Evolutionary conservation across 2,888 invertebrate genomes (phyloP).

Genomic region (Cremastobaeus sp.): DNA sequence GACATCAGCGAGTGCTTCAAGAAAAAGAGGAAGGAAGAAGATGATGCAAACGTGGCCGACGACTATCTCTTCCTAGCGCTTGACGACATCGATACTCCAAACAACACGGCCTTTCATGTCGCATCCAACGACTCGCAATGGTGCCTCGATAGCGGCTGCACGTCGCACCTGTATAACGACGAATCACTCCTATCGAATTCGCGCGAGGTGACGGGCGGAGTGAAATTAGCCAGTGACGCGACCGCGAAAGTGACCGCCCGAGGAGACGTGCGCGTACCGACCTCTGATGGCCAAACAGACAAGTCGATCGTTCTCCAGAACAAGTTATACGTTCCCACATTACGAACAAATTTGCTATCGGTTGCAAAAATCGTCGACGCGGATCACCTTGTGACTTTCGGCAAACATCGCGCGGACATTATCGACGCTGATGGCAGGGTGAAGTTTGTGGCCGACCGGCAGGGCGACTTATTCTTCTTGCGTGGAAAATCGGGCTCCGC

Average conservation of each 20-base stretch:
- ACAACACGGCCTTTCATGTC: not conserved
- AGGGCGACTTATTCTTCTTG: constrained; percentile 15
- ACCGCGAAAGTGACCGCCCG: constrained; percentile 31
- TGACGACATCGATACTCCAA: not conserved
- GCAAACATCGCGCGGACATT: constrained; percentile 32
- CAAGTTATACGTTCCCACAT: constrained; percentile 54
- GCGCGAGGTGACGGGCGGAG: not conserved
- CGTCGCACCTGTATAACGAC: constrained; percentile 28
- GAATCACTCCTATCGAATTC: not conserved
- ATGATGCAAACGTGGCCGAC: not conserved
- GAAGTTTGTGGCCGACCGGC: constrained; percentile 25
- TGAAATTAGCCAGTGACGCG: constrained; percentile 35
- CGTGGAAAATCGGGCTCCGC: not conserved
- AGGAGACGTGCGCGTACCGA: constrained; percentile 28
- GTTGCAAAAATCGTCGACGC: constrained; percentile 59
- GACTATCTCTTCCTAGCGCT: constrained; percentile 4
- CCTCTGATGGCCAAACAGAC: constrained; percentile 2
- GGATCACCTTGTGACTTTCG: constrained; percentile 46
- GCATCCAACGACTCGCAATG: not conserved
- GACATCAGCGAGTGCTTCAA: constrained; percentile 6
- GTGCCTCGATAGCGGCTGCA: constrained; percentile 31
- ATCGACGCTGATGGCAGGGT: constrained; percentile 7
- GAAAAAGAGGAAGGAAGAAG: constrained; percentile 13
- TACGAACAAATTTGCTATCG: constrained; percentile 60
- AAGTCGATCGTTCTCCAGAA: constrained; percentile 25